Evolutionary conservation across 2,113 vertebrate genomes (phyloP).

Genomic region (Peromyscus leucopus): DNA sequence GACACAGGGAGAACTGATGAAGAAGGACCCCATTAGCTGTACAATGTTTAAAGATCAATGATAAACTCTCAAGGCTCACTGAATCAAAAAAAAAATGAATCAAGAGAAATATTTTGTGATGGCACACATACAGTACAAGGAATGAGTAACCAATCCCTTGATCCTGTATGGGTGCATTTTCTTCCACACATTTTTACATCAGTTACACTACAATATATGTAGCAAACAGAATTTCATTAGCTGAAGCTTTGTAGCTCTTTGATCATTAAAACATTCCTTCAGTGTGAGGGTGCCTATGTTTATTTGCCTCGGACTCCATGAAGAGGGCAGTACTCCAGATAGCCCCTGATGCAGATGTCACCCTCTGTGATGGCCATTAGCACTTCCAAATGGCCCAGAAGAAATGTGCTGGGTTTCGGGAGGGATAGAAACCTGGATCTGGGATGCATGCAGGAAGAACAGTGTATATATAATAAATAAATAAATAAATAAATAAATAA

Average conservation of each 20-base stretch:
- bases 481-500: no score
- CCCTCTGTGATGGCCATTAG: neutral
- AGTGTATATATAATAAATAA: no score
- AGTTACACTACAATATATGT: neutral
- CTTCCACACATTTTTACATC: neutral
- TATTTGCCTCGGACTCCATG: neutral
- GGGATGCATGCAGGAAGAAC: no score
- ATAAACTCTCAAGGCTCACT: neutral
- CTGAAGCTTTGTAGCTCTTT: neutral
- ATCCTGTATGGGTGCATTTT: neutral
- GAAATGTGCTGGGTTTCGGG: no score
- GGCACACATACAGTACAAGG: neutral
- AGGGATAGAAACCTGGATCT: no score
- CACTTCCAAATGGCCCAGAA: neutral
- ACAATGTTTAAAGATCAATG: neutral
- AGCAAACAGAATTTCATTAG: neutral
- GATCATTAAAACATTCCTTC: neutral
- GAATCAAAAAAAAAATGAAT: neutral
- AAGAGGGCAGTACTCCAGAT: neutral
- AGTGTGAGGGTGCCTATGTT: neutral
- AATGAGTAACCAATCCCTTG: no score
- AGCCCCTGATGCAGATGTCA: neutral
- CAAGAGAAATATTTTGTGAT: neutral
- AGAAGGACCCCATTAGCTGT: accelerated
- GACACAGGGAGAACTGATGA: neutral